These are phyloP conservation scores for Calvadosia cruxmelitensis DNA, from an alignment of 30 jellyfish, hydroid and myxozoan genomes.

Conservation along the genomic window DNA sequence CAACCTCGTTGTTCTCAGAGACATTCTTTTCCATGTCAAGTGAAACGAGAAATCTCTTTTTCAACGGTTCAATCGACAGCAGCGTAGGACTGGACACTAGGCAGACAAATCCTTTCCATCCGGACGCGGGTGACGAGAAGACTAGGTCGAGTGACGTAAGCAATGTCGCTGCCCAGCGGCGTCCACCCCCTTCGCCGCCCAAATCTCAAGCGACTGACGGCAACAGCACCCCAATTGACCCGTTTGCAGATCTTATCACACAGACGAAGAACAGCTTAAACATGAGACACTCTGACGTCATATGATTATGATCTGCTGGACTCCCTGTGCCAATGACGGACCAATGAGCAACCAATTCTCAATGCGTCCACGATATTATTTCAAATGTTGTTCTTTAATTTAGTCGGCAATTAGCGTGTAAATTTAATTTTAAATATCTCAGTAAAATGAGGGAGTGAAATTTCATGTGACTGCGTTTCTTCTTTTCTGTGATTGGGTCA, in stretches of 20 bases:
- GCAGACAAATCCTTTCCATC: neutral
- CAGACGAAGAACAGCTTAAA: neutral
- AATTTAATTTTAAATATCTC: too few relatives aligned
- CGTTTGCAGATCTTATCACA: neutral
- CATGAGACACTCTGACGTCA: neutral
- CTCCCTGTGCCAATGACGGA: too few relatives aligned
- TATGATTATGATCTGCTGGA: too few relatives aligned
- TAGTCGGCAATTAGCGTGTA: too few relatives aligned
- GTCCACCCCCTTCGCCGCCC: neutral
- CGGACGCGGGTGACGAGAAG: neutral
- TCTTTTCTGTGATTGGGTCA: too few relatives aligned
- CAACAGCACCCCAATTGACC: neutral
- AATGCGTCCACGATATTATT: too few relatives aligned
- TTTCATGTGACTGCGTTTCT: too few relatives aligned
- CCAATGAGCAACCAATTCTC: too few relatives aligned
- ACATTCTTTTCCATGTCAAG: neutral
- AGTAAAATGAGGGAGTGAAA: too few relatives aligned
- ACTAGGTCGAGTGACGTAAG: neutral
- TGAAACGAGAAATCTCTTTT: neutral
- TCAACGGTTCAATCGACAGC: neutral
- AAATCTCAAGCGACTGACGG: too few relatives aligned
- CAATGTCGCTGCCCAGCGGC: neutral
- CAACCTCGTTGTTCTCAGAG: neutral
- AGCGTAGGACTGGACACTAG: too few relatives aligned
- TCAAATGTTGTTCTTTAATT: too few relatives aligned